These are phyloP conservation scores for Portevinia maculata DNA, from an alignment of 2,888 invertebrate species.

Conservation along the genomic window DNA sequence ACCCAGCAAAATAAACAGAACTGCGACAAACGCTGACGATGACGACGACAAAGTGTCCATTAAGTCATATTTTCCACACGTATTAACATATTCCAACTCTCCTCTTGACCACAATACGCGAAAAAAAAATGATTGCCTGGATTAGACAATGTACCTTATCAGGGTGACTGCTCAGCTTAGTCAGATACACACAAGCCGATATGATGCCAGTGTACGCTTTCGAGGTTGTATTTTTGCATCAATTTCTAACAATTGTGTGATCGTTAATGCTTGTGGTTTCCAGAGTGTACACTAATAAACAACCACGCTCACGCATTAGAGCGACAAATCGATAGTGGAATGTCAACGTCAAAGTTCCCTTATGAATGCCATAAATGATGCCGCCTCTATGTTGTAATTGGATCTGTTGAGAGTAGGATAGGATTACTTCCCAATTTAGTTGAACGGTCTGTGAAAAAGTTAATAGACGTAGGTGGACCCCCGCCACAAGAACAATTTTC, in stretches of 20 bases:
- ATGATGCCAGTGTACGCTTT: constrained; percentile 52
- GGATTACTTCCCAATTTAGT: constrained; percentile 33
- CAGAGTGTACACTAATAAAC: too few relatives aligned
- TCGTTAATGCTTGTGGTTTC: constrained; percentile 29
- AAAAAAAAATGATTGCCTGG: constrained; percentile 4
- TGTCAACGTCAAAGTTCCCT: constrained; percentile 60
- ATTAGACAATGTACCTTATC: constrained; percentile 52
- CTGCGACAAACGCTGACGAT: constrained; percentile 15
- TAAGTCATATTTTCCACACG: constrained; percentile 68
- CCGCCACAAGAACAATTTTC: constrained; percentile 1
- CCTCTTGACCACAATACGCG: constrained; percentile 40
- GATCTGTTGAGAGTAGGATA: constrained; percentile 38
- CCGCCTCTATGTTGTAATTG: constrained; percentile 24
- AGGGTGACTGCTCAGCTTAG: constrained; percentile 2
- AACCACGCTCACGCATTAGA: background rate
- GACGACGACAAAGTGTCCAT: constrained; percentile 41
- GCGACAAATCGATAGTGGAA: constrained; percentile 32
- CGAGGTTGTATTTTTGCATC: constrained; percentile 35
- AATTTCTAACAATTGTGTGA: constrained; percentile 34
- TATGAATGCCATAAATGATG: constrained; percentile 35
- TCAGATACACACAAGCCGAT: constrained; percentile 6
- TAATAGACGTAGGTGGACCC: constrained; percentile 2
- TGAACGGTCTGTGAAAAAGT: constrained; percentile 46
- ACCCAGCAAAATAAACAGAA: constrained; percentile 9
- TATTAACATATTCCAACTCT: constrained; percentile 46